A percentile compares a stretch with the other conserved stretches of the same genome.
phyloP scores from a whole-genome alignment of 35 echinoderm and acorn worm species.

The Holothuria glaberrima region DNA sequence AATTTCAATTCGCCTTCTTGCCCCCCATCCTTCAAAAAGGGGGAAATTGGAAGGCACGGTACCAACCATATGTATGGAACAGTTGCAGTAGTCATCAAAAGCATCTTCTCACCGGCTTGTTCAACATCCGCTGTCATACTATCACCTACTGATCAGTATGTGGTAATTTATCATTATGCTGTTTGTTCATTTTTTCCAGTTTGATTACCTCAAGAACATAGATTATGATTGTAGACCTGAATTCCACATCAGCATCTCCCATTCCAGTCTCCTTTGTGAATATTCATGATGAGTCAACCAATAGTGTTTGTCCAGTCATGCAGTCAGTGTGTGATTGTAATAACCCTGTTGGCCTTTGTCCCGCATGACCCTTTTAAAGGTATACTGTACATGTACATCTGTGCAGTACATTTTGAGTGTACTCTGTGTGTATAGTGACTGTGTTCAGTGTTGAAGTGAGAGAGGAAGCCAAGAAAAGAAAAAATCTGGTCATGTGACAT shows the following conservation, averaged over 20 bases:
- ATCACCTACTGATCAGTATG: background rate
- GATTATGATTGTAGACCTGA: slow-evolving; percentile 37
- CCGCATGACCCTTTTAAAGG: slow-evolving; percentile 40
- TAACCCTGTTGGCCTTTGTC: slow-evolving; percentile 48
- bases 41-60: too few relatives aligned
- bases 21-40: too few relatives aligned
- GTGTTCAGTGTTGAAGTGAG: too few relatives aligned
- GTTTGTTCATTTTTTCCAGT: slow-evolving; percentile 29
- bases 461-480: too few relatives aligned
- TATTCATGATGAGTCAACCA: slow-evolving; percentile 25
- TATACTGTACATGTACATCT: background rate
- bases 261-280: slow-evolving; percentile 38
- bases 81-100: too few relatives aligned
- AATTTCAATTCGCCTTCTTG: too few relatives aligned
- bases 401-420: background rate
- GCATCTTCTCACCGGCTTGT: too few relatives aligned
- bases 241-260: slow-evolving; percentile 46
- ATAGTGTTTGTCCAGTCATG: slow-evolving; percentile 40
- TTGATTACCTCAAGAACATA: slow-evolving; percentile 35
- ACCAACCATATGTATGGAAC: too few relatives aligned
- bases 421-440: too few relatives aligned
- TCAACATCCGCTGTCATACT: background rate
- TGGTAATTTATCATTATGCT: slow-evolving; percentile 28
- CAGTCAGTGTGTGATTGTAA: slow-evolving; percentile 37
- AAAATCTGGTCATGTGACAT: slow-evolving; percentile 22